Base-by-base conservation (phyloP, 2,888 invertebrate genomes). In the Agrotis clavis region DNA sequence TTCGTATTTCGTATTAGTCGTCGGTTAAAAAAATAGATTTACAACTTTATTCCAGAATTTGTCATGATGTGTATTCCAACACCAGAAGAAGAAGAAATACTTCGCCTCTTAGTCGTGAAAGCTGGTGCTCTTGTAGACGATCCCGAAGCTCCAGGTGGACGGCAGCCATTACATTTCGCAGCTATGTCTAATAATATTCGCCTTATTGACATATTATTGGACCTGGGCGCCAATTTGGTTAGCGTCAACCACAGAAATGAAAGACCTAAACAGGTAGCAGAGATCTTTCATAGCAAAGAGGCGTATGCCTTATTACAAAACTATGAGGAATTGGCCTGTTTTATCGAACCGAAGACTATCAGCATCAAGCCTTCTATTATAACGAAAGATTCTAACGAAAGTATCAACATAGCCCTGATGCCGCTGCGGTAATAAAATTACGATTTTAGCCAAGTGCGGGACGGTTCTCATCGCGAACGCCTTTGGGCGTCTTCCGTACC, bases 101-200 rank as follows among this genome's bases (percentile, higher is more conserved):
- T 96, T n/a, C 77, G 82, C 16, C 90, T 94, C 18, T 90, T 96
- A 5, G 82, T 95, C 2, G 73, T 87, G 0, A 90, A 94, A 53
- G 57, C 57, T 19, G 96, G 95, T 18, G 94, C 92, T 11, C 25
- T 88, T 50, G 86, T 95, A 6, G 92, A 96, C 66, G 94, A 94
- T 69, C 89, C 90, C 2, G 86, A 90, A 2, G 93, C 92, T 0
- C 93, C 94, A 2, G 95, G 95, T 1, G 91, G 93, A 14, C 92
- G 96, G 18, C 96, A 96, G 82, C 93, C 95, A 0, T 86, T 97
- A 53, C 97, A 97, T 85, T 94, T 96, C 74, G 96, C 96, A 18
- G 97, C 97, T 4, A 95, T 96, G 92, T 94, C 93, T 73, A 93
- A 96, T 76, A 96, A 96, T 76, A 88, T 90, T 54, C 82, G 79